A percentile compares a stretch with the other conserved stretches of the same genome.
These are phyloP conservation scores for Asarcornis scutulata DNA, from an alignment of 2,113 vertebrate genomes.

Conservation along the genomic window DNA sequence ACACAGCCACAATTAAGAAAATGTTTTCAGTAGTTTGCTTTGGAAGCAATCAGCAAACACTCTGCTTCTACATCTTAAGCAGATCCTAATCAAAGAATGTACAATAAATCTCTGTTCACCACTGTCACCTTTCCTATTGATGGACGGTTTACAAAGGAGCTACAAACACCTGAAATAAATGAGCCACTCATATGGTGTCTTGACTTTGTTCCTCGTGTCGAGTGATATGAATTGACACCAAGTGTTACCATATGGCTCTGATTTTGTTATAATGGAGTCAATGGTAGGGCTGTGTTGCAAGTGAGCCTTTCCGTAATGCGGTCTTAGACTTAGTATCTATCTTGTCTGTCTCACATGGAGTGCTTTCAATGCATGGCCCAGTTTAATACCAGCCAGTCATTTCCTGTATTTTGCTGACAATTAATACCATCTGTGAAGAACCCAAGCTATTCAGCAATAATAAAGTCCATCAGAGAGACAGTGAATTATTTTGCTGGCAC, in stretches of 20 bases:
- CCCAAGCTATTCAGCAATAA: neutral
- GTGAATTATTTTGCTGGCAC: neutral
- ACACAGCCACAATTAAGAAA: neutral
- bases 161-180: neutral
- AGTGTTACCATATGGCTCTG: neutral
- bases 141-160: neutral
- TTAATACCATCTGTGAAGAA: neutral
- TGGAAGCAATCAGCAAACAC: neutral
- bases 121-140: neutral
- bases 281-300: neutral
- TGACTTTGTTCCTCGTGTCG: neutral
- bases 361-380: neutral
- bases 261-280: neutral
- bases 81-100: neutral
- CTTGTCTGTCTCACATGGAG: neutral
- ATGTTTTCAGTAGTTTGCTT: neutral
- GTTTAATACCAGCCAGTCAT: neutral
- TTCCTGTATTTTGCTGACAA: conserved; percentile 10
- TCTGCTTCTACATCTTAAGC: neutral
- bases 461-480: neutral
- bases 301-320: neutral
- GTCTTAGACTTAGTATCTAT: neutral
- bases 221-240: neutral
- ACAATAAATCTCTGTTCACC: neutral
- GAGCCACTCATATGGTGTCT: neutral